Percentiles rank a stretch among this genome's conserved stretches.
phyloP scores from a whole-genome alignment of 2,113 vertebrate genomes.

The Numenius arquata region DNA sequence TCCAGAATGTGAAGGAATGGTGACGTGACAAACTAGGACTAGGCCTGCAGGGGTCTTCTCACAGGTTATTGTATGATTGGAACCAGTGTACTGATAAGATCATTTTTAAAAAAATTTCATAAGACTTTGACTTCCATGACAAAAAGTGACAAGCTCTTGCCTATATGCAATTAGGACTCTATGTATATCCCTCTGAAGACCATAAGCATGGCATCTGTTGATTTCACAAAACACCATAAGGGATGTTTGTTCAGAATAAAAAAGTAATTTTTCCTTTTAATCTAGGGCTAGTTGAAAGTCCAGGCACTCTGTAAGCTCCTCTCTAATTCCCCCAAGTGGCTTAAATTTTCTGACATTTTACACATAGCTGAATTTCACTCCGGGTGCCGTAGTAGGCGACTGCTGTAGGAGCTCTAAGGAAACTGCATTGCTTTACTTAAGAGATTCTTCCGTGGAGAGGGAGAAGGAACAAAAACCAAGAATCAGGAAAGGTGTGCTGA shows the following conservation, averaged over 20 bases:
- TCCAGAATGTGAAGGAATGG: not conserved
- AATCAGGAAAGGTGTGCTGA: not conserved
- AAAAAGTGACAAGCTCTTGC: not conserved
- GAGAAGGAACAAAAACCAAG: not conserved
- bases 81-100: not conserved
- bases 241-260: not conserved
- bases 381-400: not conserved
- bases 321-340: not conserved
- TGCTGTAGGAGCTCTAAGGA: not conserved
- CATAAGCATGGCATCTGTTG: not conserved
- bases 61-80: not conserved
- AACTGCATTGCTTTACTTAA: not conserved
- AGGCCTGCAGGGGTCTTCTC: not conserved
- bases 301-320: not conserved
- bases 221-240: not conserved
- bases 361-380: not conserved
- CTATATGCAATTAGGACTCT: not conserved
- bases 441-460: not conserved
- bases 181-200: not conserved
- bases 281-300: not conserved
- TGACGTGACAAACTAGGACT: not conserved
- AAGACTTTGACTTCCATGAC: not conserved
- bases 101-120: not conserved
- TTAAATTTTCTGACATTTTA: not conserved
- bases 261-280: not conserved